phyloP scores from a whole-genome alignment of 1,140 invertebrate species.

The Caenorhabditis inopinata region DNA sequence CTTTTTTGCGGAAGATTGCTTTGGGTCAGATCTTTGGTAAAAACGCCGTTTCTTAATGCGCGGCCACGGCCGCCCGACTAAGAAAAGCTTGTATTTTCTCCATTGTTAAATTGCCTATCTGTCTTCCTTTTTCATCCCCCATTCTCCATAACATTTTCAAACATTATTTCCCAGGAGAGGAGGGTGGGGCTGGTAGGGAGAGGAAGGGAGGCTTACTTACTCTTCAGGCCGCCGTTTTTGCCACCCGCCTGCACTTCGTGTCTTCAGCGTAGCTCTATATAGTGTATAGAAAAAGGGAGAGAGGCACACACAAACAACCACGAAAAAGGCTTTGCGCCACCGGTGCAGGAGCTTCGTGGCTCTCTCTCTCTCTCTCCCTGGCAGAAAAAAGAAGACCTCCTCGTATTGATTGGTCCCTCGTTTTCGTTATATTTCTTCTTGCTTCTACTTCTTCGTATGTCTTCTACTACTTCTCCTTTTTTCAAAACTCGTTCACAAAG shows the following conservation, averaged over 20 bases:
- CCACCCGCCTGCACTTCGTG: slow-evolving; percentile 13
- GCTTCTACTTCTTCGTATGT: background rate
- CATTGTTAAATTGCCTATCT: background rate
- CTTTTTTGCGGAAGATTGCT: too few species aligned
- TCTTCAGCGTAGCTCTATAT: background rate
- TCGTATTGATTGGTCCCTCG: slow-evolving; percentile 15
- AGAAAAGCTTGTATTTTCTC: too few species aligned
- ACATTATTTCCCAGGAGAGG: slow-evolving; percentile 25
- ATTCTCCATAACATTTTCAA: too few species aligned
- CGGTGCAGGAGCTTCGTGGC: too few species aligned
- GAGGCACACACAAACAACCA: too few species aligned
- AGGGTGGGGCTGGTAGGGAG: too few species aligned
- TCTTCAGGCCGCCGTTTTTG: background rate
- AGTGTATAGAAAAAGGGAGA: too few species aligned
- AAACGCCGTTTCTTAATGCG: too few species aligned
- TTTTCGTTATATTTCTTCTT: too few species aligned
- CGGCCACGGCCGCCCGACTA: too few species aligned
- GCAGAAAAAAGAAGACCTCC: background rate
- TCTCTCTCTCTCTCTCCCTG: background rate
- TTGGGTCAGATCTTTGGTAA: too few species aligned
- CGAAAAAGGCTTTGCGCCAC: slow-evolving; percentile 5
- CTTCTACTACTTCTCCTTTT: background rate
- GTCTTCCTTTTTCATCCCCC: background rate
- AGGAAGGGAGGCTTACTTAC: slow-evolving; percentile 22
- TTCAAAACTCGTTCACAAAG: too few species aligned